phyloP scores from a whole-genome alignment of 2,797 vertebrate genomes.

The Poecile montanus region DNA sequence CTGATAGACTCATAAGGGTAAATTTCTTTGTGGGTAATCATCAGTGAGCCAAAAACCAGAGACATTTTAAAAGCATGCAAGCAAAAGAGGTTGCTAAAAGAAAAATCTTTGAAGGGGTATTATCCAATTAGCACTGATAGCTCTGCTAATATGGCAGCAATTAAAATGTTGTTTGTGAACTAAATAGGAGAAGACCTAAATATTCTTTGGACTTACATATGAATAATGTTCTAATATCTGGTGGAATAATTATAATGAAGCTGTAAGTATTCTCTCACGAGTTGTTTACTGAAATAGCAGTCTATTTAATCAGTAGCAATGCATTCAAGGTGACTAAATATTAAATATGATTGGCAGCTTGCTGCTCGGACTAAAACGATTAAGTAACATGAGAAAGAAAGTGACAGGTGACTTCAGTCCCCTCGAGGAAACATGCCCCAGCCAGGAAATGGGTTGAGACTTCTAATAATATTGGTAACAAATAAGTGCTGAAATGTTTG shows the following conservation, averaged over 20 bases:
- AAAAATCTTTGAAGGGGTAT: constrained; percentile 55
- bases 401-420: constrained; percentile 78
- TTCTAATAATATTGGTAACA: constrained; percentile 77
- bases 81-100: constrained; percentile 32
- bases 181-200: constrained; percentile 72
- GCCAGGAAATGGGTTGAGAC: constrained; percentile 72
- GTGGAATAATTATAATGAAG: constrained; percentile 76
- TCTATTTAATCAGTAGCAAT: constrained; percentile 74
- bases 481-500: constrained; percentile 76
- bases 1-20: background rate
- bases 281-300: constrained; percentile 76
- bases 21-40: background rate
- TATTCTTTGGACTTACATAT: constrained; percentile 65
- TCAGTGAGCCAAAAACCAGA: background rate
- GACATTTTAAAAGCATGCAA: background rate
- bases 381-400: constrained; percentile 80
- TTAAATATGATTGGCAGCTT: constrained; percentile 76
- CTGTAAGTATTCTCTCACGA: constrained; percentile 77
- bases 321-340: constrained; percentile 79
- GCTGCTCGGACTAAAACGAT: constrained; percentile 82
- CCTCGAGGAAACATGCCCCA: constrained; percentile 75
- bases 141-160: constrained; percentile 64
- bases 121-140: constrained; percentile 61
- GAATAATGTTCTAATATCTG: constrained; percentile 72
- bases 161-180: constrained; percentile 68